These are phyloP conservation scores for Halictus rubicundus DNA, from an alignment of 1,140 invertebrate species.

Conservation along the genomic window DNA sequence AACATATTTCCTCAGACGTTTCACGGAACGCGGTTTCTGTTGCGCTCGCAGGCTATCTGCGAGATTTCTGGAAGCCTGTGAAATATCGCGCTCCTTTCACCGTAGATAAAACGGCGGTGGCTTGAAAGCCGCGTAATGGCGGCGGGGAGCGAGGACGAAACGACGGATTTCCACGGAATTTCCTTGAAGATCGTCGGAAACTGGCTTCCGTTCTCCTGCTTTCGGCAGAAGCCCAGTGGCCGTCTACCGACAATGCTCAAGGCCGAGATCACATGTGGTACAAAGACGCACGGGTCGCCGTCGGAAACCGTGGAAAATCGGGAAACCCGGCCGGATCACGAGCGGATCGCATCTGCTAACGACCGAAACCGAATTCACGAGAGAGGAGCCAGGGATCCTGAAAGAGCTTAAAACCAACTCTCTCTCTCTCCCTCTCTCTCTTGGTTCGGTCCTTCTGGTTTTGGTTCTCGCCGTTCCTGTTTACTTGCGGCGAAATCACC, in stretches of 20 bases:
- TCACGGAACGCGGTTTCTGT: no score
- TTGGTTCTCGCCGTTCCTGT: constrained; percentile 33
- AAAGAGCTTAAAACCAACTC: constrained; percentile 56
- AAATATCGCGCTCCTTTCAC: neutral
- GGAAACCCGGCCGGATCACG: constrained; percentile 64
- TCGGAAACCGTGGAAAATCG: constrained; percentile 63
- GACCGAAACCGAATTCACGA: constrained; percentile 46
- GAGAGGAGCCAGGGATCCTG: neutral
- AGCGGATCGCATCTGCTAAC: constrained; percentile 72
- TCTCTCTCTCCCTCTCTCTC: neutral
- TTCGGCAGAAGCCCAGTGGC: neutral
- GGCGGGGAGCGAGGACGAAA: constrained; percentile 1
- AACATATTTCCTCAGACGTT: no score
- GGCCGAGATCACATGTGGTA: constrained; percentile 38
- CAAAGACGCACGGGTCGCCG: constrained; percentile 47
- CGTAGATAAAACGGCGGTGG: neutral
- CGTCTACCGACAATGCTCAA: constrained; percentile 21
- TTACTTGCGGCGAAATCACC: constrained; percentile 65
- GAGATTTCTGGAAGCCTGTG: neutral
- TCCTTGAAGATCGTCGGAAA: neutral
- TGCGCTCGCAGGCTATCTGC: no score
- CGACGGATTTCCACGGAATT: constrained; percentile 13
- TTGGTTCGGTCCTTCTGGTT: no score
- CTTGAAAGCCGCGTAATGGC: neutral
- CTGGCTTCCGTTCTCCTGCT: neutral